phyloP scores from a whole-genome alignment of 2,888 invertebrate species.

The Disparrhopalites patrizii region DNA sequence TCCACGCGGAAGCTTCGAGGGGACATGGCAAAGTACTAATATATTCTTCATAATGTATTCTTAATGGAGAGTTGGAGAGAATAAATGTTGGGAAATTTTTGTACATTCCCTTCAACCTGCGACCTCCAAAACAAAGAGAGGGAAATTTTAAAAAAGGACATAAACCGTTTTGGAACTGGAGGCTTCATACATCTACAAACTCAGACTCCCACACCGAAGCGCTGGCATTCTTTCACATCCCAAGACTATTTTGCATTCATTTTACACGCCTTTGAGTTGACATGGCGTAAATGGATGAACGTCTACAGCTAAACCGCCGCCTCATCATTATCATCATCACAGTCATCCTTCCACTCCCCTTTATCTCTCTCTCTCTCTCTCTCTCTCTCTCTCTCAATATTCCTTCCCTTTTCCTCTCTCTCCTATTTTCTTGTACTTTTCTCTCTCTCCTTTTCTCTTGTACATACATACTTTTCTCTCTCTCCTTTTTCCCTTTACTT shows the following conservation, averaged over 20 bases:
- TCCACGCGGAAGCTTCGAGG: too few species aligned
- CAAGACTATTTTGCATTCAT: conserved; percentile 17
- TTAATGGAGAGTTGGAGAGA: background rate
- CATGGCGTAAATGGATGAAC: background rate
- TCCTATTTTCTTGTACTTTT: background rate
- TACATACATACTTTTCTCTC: background rate
- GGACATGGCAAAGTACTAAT: background rate
- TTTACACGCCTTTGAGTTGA: background rate
- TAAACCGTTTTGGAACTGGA: too few species aligned
- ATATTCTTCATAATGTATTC: background rate
- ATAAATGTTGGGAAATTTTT: too few species aligned
- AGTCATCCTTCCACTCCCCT: background rate
- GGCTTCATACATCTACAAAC: too few species aligned
- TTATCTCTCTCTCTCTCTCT: background rate
- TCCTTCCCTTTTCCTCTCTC: background rate
- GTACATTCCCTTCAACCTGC: too few species aligned
- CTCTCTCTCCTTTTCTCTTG: background rate
- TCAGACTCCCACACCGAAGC: too few species aligned
- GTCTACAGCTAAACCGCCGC: background rate
- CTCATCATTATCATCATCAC: conserved; percentile 8
- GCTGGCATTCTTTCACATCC: conserved; percentile 2
- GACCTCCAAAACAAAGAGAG: too few species aligned
- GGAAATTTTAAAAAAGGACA: too few species aligned
- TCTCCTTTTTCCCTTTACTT: background rate
- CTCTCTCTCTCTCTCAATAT: background rate